Base-by-base conservation (phyloP, 2,797 vertebrate genomes). In the Enteromius treurensis region DNA sequence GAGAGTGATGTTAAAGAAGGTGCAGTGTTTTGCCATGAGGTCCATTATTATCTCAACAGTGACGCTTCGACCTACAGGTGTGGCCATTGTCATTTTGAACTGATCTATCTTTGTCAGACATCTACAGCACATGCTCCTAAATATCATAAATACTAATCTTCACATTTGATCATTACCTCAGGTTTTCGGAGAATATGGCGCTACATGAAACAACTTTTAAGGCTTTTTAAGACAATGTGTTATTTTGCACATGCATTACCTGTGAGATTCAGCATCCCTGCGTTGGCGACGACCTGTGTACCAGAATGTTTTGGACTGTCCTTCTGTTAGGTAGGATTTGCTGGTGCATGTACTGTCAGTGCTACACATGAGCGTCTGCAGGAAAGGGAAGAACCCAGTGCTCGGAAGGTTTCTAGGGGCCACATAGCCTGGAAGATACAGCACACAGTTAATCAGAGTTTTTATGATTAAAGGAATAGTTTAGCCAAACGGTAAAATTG, bases 311-410 rank as follows among this genome's bases (percentile, higher is more conserved):
- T 86, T 49, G 88, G 84, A 53, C 76, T 3, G 14, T 58, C 2
- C 14, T 60, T 88, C 76, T 5, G 15, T 19, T 40, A 89, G 55
- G 11, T 62, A 89, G 55, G 95, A 93, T 10, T 4, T 91, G 88
- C 90, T 91, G 14, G 89, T 86, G 79, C 95, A 96, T 49, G 0
- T 34, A 89, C 92, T 94, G 91, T 96, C 95, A 4, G 90, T 89
- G 90, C 91, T 95, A 82, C 95, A 96, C 92, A 96, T 92, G 51
- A 96, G 92, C 4, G 95, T 95, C 90, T 96, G 94, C 53, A 96
- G 91, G 89, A 95, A 96, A 32, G 95, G 95, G 87, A 96, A 95
- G 86, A 96, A 93, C 1, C 95, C 95, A 0, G 94, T 55, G 81
- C 95, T 96, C 13, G 95, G 95, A 3, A 96, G 93, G 86, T 96